A percentile compares a stretch with the other conserved stretches of the same genome.
These are phyloP conservation scores for Leptinotarsa texana DNA, from an alignment of 1,140 invertebrate genomes.

Conservation along the genomic window DNA sequence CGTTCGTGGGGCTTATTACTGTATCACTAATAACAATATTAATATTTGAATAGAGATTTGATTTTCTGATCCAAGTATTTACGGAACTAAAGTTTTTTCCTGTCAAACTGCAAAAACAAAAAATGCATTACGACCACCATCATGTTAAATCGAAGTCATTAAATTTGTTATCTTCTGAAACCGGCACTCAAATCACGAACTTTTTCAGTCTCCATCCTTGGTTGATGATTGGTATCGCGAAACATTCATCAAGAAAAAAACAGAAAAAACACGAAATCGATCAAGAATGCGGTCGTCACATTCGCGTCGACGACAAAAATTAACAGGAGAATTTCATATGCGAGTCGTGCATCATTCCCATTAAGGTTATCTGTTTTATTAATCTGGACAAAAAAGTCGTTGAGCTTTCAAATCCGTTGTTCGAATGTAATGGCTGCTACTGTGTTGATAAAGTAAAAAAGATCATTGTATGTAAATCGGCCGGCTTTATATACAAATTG, in stretches of 20 bases:
- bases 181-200: not conserved
- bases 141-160: too few species aligned
- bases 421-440: constrained; percentile 9
- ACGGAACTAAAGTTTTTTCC: too few species aligned
- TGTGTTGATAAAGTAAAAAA: constrained; percentile 19
- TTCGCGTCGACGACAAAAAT: constrained; percentile 11
- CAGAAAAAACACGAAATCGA: not conserved
- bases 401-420: constrained; percentile 18
- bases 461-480: constrained; percentile 21
- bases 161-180: too few species aligned
- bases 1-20: too few species aligned
- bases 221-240: not conserved
- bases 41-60: too few species aligned
- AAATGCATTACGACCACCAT: too few species aligned
- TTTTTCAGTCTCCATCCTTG: not conserved
- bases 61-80: too few species aligned
- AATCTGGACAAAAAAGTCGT: constrained; percentile 14
- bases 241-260: not conserved
- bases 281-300: constrained; percentile 2
- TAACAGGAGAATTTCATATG: not conserved
- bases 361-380: constrained; percentile 20
- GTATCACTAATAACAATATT: too few species aligned
- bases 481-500: constrained; percentile 23
- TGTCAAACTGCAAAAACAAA: too few species aligned
- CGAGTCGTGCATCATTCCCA: constrained; percentile 15